Evolutionary conservation across 2,113 vertebrate genomes (phyloP).

Genomic region (Collichthys lucidus): DNA sequence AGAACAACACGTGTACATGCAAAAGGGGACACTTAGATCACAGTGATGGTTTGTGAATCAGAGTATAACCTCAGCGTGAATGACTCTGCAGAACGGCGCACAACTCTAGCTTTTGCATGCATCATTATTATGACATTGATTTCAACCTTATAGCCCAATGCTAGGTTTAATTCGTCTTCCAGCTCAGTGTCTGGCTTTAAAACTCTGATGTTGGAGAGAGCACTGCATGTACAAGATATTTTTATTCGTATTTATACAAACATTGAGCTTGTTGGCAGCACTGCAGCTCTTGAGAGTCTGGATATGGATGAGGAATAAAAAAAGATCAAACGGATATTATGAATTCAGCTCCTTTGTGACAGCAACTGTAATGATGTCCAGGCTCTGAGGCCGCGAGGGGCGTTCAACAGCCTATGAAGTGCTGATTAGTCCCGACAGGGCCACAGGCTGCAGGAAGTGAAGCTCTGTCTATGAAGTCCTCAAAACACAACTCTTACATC

Average conservation of each 20-base stretch:
- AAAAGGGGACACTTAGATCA: slow-evolving; percentile 1
- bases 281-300: neutral
- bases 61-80: neutral
- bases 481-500: slow-evolving; percentile 15
- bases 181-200: neutral
- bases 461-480: slow-evolving; percentile 39
- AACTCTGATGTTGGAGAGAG: neutral
- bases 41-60: neutral
- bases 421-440: slow-evolving; percentile 61
- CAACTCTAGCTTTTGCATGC: neutral
- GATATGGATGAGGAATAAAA: slow-evolving; percentile 19
- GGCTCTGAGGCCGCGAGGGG: slow-evolving; percentile 23
- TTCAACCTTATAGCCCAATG: neutral
- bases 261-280: slow-evolving; percentile 4
- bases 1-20: neutral
- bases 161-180: neutral
- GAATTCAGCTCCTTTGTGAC: slow-evolving; percentile 11
- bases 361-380: neutral
- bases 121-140: neutral
- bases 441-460: slow-evolving; percentile 56
- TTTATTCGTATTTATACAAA: slow-evolving; percentile 23
- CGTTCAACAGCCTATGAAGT: slow-evolving; percentile 31
- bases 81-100: neutral
- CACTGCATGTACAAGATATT: neutral
- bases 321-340: neutral